phyloP scores from a whole-genome alignment of 1,140 invertebrate genomes.

The Solen grandis region DNA sequence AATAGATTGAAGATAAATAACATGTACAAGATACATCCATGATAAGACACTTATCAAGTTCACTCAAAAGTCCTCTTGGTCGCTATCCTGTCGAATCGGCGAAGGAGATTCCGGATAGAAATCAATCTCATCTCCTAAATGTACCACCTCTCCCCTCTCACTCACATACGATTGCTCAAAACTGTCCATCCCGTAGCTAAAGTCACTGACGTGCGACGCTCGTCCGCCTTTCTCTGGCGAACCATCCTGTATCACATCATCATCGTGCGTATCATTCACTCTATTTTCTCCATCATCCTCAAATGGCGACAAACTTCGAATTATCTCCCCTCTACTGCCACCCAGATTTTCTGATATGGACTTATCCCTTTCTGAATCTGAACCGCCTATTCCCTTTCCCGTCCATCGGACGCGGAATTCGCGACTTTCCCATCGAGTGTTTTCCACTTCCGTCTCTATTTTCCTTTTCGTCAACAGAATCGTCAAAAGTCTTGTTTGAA shows the following conservation, averaged over 20 bases:
- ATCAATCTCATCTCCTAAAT: conserved; percentile 66
- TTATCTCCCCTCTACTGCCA: conserved; percentile 43
- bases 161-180: conserved; percentile 73
- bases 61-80: conserved; percentile 66
- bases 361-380: conserved; percentile 14
- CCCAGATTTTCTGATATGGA: conserved; percentile 22
- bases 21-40: no score
- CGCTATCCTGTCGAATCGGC: conserved; percentile 59
- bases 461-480: conserved; percentile 3
- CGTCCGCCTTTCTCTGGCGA: conserved; percentile 29
- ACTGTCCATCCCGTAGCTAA: conserved; percentile 75
- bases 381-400: conserved; percentile 16
- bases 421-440: conserved; percentile 1
- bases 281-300: conserved; percentile 8
- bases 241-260: neutral
- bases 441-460: neutral
- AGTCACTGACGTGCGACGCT: conserved; percentile 66
- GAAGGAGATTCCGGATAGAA: conserved; percentile 58
- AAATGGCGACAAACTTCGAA: conserved; percentile 49
- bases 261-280: neutral
- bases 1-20: no score
- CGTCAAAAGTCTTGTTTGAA: neutral
- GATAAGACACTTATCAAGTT: no score
- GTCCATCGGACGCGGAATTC: conserved; percentile 19
- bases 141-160: conserved; percentile 69